These are phyloP conservation scores for Bombus breviceps DNA, from an alignment of 1,140 invertebrate genomes.

Conservation along the genomic window DNA sequence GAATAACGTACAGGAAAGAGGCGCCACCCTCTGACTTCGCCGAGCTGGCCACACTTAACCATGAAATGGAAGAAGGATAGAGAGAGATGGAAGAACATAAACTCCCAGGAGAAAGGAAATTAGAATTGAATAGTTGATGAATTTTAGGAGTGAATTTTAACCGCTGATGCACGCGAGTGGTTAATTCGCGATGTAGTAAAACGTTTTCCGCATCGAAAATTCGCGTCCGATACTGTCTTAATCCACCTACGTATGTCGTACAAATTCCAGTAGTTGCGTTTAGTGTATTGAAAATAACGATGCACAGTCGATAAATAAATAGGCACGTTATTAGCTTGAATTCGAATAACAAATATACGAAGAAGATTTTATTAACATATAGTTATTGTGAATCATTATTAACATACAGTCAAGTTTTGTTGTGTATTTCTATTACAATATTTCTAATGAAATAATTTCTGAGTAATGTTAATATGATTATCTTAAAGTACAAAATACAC, in stretches of 20 bases:
- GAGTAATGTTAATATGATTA: too few species aligned
- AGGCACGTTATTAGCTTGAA: neutral
- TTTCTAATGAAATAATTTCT: too few species aligned
- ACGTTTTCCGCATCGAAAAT: conserved; percentile 42
- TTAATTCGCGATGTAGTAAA: conserved; percentile 48
- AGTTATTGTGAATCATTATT: too few species aligned
- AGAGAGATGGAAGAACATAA: conserved; percentile 56
- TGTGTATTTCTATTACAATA: too few species aligned
- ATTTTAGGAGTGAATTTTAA: conserved; percentile 73
- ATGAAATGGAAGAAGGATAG: conserved; percentile 41
- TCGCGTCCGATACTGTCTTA: neutral
- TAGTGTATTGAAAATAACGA: neutral
- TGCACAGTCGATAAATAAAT: neutral
- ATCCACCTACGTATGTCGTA: neutral
- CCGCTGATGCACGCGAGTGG: conserved; percentile 58
- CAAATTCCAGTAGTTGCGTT: neutral
- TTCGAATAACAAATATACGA: too few species aligned
- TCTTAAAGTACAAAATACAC: too few species aligned
- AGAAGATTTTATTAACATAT: too few species aligned
- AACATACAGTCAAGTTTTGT: too few species aligned
- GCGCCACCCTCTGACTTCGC: conserved; percentile 43
- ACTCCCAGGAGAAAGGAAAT: conserved; percentile 72
- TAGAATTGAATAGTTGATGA: conserved; percentile 78
- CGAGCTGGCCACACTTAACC: conserved; percentile 29
- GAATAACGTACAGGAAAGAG: conserved; percentile 44